Evolutionary conservation across 1,140 invertebrate species (phyloP), one percentile per base, ranked within the genome.

Genomic region (Drosophila orena): DNA sequence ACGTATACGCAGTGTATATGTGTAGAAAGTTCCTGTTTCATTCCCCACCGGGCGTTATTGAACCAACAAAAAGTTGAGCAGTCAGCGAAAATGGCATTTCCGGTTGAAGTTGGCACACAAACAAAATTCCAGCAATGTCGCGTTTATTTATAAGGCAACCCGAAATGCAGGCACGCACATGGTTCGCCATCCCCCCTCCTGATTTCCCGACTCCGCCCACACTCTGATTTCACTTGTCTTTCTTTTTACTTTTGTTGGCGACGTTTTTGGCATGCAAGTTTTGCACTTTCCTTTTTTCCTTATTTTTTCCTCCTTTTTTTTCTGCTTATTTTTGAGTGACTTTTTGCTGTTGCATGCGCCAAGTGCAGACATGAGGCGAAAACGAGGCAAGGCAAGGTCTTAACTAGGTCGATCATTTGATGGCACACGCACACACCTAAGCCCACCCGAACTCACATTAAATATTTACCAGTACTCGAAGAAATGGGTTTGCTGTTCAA

Each of bases 381-480:
- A 66, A 69, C 61, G 66, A 46, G 62, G 42, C 66, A 43, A 42
- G 77, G 49, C 68, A 72, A 76, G 57, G 24, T 53, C 64, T 66
- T 57, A 81, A 88, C 64, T 86, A 88, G 83, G 83, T 86, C 78
- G 62, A 78, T 78, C 56, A 68, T 81, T 76, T 73, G 59, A 42
- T 81, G 69, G 60, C 55, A 40, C 60, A 86, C 56, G 22, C 49
- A 43, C 43, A 56, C 15, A 40, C 43, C 49, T 56, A 47, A 37
- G 43, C 17, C 43, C 20, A 49, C 35, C 57, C 12, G 24, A 49
- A 17, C 44, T 22, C 38, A 50, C 43, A 50, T 47, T 34, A 58
- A 17, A 38, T 58, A 44, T 72, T 58, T 37, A 40, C 64, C 37
- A 65, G 5, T 60, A 65, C 44, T 14, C 11, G n/a, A n/a, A 12